Conservation (phyloP, 2,113 vertebrate species). For the Agapornis roseicollis region DNA sequence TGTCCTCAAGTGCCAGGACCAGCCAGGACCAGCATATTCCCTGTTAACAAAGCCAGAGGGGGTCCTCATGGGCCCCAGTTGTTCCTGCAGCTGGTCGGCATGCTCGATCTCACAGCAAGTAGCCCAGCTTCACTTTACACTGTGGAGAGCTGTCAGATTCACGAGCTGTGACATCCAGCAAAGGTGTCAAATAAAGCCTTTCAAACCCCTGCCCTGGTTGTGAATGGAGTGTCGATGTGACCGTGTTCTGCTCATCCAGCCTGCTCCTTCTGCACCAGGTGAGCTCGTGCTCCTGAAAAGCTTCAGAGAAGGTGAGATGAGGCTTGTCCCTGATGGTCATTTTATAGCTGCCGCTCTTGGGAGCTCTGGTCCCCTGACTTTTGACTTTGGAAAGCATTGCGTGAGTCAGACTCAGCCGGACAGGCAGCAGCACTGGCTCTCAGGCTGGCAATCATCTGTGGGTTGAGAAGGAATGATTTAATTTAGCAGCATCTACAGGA, state of each 20-base stretch:
- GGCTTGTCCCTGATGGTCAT: neutral
- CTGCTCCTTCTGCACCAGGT: neutral
- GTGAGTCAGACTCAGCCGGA: neutral
- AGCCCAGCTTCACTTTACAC: neutral
- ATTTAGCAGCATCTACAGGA: neutral
- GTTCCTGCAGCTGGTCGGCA: neutral
- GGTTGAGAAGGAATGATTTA: neutral
- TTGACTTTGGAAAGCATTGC: neutral
- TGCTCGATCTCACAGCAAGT: neutral
- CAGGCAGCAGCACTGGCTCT: neutral
- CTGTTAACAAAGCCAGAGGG: neutral
- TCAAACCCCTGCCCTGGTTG: slow-evolving; percentile 15
- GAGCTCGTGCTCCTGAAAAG: neutral
- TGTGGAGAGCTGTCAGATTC: slow-evolving; percentile 52
- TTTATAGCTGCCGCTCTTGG: neutral
- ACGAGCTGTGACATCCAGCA: slow-evolving; percentile 32
- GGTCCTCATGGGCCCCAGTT: accelerated
- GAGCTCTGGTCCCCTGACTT: neutral
- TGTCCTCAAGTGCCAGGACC: neutral
- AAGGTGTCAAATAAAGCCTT: slow-evolving; percentile 65
- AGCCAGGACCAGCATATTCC: neutral
- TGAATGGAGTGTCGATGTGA: neutral
- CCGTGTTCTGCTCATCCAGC: neutral
- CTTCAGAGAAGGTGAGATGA: neutral
- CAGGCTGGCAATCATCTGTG: neutral